Conservation (phyloP, 2,797 vertebrate species). For the Momotus momota region DNA sequence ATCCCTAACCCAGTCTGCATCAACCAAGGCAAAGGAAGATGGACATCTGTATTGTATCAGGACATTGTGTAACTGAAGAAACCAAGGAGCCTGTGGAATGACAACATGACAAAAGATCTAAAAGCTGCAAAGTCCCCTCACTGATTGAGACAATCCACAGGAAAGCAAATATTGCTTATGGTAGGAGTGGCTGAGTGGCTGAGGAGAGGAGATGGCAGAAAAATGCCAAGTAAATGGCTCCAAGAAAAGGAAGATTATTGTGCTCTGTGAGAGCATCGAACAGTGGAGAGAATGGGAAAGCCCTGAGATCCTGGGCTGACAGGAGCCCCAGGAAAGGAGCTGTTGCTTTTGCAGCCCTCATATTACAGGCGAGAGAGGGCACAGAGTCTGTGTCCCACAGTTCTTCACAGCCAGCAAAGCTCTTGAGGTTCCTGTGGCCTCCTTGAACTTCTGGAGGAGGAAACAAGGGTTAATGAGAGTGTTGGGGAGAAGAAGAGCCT, state of each 20-base stretch:
- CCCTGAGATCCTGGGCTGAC: background rate
- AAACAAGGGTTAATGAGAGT: background rate
- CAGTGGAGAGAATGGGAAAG: background rate
- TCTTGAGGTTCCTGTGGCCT: background rate
- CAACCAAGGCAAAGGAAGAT: no score
- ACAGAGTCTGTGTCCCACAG: background rate
- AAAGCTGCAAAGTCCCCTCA: background rate
- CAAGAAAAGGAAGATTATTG: background rate
- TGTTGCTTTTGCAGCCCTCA: background rate
- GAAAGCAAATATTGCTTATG: background rate
- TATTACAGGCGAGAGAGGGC: background rate
- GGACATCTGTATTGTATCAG: background rate
- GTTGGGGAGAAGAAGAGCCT: background rate
- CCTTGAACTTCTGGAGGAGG: background rate
- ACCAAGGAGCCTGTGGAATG: background rate
- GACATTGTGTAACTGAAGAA: background rate
- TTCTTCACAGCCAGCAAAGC: background rate
- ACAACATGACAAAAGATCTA: background rate
- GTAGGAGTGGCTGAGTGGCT: background rate
- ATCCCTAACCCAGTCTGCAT: no score
- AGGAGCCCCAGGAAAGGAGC: background rate
- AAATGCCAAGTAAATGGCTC: background rate
- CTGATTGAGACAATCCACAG: background rate
- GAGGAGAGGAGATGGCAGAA: background rate
- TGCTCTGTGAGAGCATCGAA: background rate